These are phyloP conservation scores for Prostheceraeus crozeri DNA, from an alignment of 2,888 invertebrate genomes.

Conservation along the genomic window DNA sequence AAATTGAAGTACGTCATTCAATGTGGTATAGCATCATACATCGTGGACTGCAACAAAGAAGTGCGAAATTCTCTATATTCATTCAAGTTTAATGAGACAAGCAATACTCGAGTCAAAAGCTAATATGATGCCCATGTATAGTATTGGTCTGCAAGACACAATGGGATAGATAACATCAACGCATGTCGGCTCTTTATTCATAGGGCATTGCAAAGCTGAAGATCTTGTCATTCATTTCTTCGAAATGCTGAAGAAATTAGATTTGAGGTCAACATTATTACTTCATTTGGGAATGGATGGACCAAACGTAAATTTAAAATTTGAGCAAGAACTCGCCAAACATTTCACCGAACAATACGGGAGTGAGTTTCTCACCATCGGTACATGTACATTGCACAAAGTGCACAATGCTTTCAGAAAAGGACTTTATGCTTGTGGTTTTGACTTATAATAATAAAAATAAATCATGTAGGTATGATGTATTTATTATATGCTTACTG, in stretches of 20 bases:
- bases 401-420: constrained; percentile 28
- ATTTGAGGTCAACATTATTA: constrained; percentile 13
- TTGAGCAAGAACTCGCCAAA: constrained; percentile 10
- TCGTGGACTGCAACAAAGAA: too few relatives aligned
- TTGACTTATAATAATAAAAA: too few relatives aligned
- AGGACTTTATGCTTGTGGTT: constrained; percentile 11
- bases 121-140: constrained; percentile 14
- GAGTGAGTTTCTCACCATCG: constrained; percentile 3
- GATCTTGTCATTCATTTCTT: constrained; percentile 25
- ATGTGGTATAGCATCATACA: too few relatives aligned
- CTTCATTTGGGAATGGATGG: constrained; percentile 26
- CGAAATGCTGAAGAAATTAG: constrained; percentile 15
- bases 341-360: constrained; percentile 4
- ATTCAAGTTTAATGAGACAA: constrained; percentile 27
- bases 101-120: background rate
- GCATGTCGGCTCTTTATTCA: constrained; percentile 15
- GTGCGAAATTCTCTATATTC: too few relatives aligned
- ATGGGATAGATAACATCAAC: constrained; percentile 1
- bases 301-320: constrained; percentile 15
- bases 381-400: constrained; percentile 13
- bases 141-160: constrained; percentile 17
- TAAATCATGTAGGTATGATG: too few relatives aligned
- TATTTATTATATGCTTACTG: too few relatives aligned
- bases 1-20: too few relatives aligned
- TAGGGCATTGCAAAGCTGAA: constrained; percentile 9